Base-by-base conservation (phyloP, 2,888 invertebrate genomes). In the Diloba caeruleocephala region DNA sequence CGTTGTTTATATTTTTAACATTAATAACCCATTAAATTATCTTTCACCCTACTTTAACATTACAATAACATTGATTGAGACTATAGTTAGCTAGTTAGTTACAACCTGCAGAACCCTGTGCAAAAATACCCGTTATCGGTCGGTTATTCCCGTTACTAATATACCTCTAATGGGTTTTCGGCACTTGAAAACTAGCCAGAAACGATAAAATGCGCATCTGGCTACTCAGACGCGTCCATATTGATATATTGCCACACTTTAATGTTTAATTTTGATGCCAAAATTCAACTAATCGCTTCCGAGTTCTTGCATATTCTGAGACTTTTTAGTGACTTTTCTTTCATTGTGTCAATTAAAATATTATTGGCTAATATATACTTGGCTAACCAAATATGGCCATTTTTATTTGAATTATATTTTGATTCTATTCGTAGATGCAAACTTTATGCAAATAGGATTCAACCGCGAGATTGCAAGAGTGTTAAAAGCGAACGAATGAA, bases 131-230 rank as follows among this genome's bases (percentile, higher is more conserved):
- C 64, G 52, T 71, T 85, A 87, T 87, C 84, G 62, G 55, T 58
- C 67, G 78, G 81, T 84, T 87, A 88, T 84, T 84, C 81, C 79
- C 81, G 82, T 80, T 82, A 80, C 82, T 84, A 86, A 89, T 87
- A 86, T 79, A 75, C 81, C 84, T 81, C 88, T 92, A 92, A 92
- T 92, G 91, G 89, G 73, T 82, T 88, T 88, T 87, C 81, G 76
- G 82, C 90, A 91, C 92, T 92, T 91, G 92, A 92, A 84, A 90
- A 91, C 90, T 91, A 88, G 90, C 90, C 90, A 89, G 88, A 85
- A 87, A 81, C 83, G 90, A 92, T 91, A 90, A 89, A 87, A 80
- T 75, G 81, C 77, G 80, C 91, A 87, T 92, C 92, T 92, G 92
- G 90, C 82, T 81, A 81, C 87, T 87, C 81, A 77, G 75, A 74